phyloP scores from a whole-genome alignment of 2,113 vertebrate species.

The Lamprotornis superbus region DNA sequence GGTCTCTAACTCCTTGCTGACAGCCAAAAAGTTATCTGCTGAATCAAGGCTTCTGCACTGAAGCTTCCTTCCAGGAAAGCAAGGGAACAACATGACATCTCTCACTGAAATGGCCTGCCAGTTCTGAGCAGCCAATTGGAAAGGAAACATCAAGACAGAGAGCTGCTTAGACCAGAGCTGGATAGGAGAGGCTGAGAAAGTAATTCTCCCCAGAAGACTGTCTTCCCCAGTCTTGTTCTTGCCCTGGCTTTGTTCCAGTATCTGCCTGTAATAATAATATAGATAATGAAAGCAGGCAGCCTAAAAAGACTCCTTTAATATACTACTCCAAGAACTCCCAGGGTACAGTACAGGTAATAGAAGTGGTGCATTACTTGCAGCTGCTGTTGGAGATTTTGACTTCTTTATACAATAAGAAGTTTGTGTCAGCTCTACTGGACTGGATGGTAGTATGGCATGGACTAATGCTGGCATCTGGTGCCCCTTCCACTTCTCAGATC shows the following conservation, averaged over 20 bases:
- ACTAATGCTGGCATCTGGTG: neutral
- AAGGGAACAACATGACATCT: neutral
- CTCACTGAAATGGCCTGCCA: neutral
- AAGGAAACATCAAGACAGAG: neutral
- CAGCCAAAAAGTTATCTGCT: constrained; percentile 19
- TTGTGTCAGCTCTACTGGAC: neutral
- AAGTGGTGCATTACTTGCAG: neutral
- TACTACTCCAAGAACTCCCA: neutral
- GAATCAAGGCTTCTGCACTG: constrained; percentile 25
- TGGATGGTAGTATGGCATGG: neutral
- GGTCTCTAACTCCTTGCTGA: neutral
- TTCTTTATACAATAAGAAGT: neutral
- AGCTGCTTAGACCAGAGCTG: neutral
- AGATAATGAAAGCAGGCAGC: neutral
- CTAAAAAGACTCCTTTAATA: neutral
- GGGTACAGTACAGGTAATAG: neutral
- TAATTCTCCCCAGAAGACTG: neutral
- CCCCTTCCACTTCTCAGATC: neutral
- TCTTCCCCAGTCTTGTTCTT: neutral
- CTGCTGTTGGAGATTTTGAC: neutral
- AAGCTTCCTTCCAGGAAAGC: neutral
- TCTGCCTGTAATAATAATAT: neutral
- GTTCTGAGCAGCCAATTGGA: neutral
- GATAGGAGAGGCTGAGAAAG: neutral
- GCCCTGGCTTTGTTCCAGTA: neutral